Conservation (phyloP, 2,888 invertebrate genomes). For the Camptogramma bilineatum region DNA sequence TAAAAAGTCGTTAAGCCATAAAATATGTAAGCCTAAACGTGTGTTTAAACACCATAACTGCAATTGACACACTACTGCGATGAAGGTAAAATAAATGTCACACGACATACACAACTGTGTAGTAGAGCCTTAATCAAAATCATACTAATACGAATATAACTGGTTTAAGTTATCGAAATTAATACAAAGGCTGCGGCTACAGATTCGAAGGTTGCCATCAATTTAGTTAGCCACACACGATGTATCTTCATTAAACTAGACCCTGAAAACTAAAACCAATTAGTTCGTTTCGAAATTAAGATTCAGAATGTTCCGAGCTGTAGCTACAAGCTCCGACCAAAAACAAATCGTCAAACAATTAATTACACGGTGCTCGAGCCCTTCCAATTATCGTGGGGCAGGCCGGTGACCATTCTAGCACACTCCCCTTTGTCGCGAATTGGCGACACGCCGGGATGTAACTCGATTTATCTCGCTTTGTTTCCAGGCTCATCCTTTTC, state of each 20-base stretch:
- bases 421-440: conserved; percentile 29
- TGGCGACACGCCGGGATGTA: conserved; percentile 28
- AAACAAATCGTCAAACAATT: conserved; percentile 42
- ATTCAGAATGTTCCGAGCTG: conserved; percentile 8
- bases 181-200: conserved; percentile 1
- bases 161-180: conserved; percentile 1
- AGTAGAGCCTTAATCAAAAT: not conserved
- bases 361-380: conserved; percentile 38
- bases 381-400: conserved; percentile 34
- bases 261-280: conserved; percentile 27
- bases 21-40: too few relatives aligned
- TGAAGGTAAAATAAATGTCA: not conserved
- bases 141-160: not conserved
- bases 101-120: not conserved
- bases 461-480: conserved; percentile 41
- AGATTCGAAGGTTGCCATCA: conserved; percentile 3
- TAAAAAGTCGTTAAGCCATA: too few relatives aligned
- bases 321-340: conserved; percentile 21
- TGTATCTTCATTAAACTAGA: conserved; percentile 15
- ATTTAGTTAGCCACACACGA: conserved; percentile 2
- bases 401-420: conserved; percentile 11
- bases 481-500: conserved; percentile 34
- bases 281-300: conserved; percentile 19
- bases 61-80: not conserved
- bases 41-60: too few relatives aligned